These are phyloP conservation scores for zebrafish (Danio rerio) DNA, from an alignment of 2,113 vertebrate species.

Conservation along the genomic window GRCz12tu NC_133179.1:9940001-9940500, in stretches of 20 bases:
- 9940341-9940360: too few species aligned
- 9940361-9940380: too few species aligned
- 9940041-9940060: neutral
- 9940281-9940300: conserved; percentile 71
- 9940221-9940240: conserved; percentile 94
- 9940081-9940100: too few species aligned
- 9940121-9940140: neutral
- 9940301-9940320: too few species aligned
- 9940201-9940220: conserved; percentile 93
- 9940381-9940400: too few species aligned
- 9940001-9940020: neutral
- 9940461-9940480: too few species aligned
- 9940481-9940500: too few species aligned
- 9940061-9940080: neutral
- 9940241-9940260: conserved; percentile 94
- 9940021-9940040: conserved; percentile 20
- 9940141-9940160: conserved; percentile 82
- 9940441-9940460: too few species aligned
- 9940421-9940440: too few species aligned
- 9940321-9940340: too few species aligned
- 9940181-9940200: conserved; percentile 94
- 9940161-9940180: conserved; percentile 95
- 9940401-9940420: too few species aligned
- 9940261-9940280: conserved; percentile 97
- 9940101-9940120: neutral